Evolutionary conservation across 2,888 invertebrate genomes (phyloP).

Genomic region (Sylvicola fuscatus): DNA sequence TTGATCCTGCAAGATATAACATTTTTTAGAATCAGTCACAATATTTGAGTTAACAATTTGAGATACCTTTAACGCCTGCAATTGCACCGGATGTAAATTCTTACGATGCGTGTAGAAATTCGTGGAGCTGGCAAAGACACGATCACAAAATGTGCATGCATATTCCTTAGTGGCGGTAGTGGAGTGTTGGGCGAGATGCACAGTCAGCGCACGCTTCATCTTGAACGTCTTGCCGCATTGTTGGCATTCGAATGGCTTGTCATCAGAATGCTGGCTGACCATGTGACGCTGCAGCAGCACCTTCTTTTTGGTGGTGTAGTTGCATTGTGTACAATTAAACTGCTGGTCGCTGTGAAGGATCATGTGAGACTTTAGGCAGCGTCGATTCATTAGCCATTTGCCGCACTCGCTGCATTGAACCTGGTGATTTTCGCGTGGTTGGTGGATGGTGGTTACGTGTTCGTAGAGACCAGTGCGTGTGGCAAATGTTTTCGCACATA

Average conservation of each 20-base stretch:
- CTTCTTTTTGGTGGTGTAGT: slow-evolving; percentile 7
- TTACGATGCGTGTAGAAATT: slow-evolving; percentile 9
- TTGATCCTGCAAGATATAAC: too few species aligned
- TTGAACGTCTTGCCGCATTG: slow-evolving; percentile 7
- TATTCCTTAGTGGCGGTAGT: slow-evolving; percentile 2
- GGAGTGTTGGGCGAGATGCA: slow-evolving; percentile 6
- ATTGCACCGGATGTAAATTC: slow-evolving; percentile 6
- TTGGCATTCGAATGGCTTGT: slow-evolving; percentile 5
- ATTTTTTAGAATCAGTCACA: too few species aligned
- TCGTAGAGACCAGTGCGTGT: slow-evolving; percentile 6
- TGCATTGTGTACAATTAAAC: slow-evolving; percentile 6
- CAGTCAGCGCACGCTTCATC: slow-evolving; percentile 7
- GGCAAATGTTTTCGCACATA: slow-evolving; percentile 7
- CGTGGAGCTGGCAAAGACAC: slow-evolving; percentile 7
- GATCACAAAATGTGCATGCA: slow-evolving; percentile 7
- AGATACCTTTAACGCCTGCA: slow-evolving; percentile 1
- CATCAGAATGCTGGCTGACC: slow-evolving; percentile 5
- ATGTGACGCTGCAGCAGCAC: slow-evolving; percentile 7
- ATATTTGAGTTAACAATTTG: too few species aligned
- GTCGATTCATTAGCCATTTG: slow-evolving; percentile 8
- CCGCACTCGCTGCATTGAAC: slow-evolving; percentile 7
- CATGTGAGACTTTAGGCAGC: slow-evolving; percentile 8
- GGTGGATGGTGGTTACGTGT: slow-evolving; percentile 6
- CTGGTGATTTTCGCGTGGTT: slow-evolving; percentile 7
- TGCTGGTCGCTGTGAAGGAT: slow-evolving; percentile 5